Evolutionary conservation across 2,797 vertebrate genomes (phyloP).

Genomic region (Kryptolebias ocellatus): DNA sequence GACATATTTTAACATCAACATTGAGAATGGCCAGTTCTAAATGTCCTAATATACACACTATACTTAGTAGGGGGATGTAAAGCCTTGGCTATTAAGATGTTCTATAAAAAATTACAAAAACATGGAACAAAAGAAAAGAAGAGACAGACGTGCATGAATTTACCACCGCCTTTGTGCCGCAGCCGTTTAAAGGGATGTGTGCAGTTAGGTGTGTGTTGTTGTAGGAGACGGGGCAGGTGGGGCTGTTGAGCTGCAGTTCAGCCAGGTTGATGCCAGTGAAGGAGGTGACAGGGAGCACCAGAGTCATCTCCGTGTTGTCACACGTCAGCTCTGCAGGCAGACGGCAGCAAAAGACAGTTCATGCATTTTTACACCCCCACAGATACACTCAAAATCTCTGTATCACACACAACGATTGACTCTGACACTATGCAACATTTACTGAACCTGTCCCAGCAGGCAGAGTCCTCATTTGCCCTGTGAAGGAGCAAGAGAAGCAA

Average conservation of each 20-base stretch:
- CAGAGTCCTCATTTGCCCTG: conserved; percentile 63
- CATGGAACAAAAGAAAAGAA: background rate
- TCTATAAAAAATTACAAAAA: too few species aligned
- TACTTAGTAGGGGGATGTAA: too few species aligned
- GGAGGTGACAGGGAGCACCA: conserved; percentile 71
- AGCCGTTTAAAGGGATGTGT: conserved; percentile 67
- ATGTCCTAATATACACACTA: too few species aligned
- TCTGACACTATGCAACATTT: background rate
- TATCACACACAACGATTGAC: background rate
- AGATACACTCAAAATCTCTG: background rate
- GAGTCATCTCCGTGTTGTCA: conserved; percentile 61
- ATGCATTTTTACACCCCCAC: background rate
- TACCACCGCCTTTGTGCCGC: conserved; percentile 80
- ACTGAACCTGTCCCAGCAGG: conserved; percentile 75
- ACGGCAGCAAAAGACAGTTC: conserved; percentile 10
- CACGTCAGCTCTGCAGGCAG: conserved; percentile 71
- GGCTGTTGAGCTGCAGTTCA: conserved; percentile 76
- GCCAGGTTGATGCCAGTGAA: conserved; percentile 55
- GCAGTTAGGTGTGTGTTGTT: conserved; percentile 75
- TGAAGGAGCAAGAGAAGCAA: conserved; percentile 17
- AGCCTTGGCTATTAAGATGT: too few species aligned
- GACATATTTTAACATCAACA: too few species aligned
- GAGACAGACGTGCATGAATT: background rate
- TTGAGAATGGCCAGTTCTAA: too few species aligned
- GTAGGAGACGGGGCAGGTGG: conserved; percentile 66